Conservation (phyloP, 2,888 invertebrate species). For the Penaeus monodon region DNA sequence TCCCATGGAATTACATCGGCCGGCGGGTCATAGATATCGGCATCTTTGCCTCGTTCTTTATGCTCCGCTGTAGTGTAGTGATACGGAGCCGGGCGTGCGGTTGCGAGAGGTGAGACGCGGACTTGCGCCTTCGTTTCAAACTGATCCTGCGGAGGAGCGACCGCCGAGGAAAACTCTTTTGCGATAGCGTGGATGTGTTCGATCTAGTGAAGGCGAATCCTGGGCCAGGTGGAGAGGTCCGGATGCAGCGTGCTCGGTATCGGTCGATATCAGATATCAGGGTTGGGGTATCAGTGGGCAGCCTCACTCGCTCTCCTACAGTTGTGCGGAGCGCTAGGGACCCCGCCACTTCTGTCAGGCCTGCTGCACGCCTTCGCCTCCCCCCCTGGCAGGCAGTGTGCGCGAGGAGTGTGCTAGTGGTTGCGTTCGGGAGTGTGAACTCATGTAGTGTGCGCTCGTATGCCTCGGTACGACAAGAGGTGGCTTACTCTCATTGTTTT, state of each 20-base stretch:
- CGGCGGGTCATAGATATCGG: conserved; percentile 36
- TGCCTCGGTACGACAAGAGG: neutral
- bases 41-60: neutral
- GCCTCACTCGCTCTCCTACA: conserved; percentile 58
- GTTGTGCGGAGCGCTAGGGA: conserved; percentile 29
- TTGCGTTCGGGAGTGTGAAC: too few relatives aligned
- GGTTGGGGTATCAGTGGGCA: conserved; percentile 61
- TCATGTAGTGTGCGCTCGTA: neutral
- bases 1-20: conserved; percentile 31
- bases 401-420: too few relatives aligned
- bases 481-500: too few relatives aligned
- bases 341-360: conserved; percentile 15
- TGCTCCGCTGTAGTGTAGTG: too few relatives aligned
- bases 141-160: neutral
- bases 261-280: conserved; percentile 65
- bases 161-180: neutral
- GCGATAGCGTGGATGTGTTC: too few relatives aligned
- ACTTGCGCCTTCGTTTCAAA: neutral
- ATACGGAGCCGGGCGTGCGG: too few relatives aligned
- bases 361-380: neutral
- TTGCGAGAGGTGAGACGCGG: too few relatives aligned
- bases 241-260: conserved; percentile 53
- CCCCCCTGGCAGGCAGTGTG: neutral
- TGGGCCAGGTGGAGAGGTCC: conserved; percentile 32
- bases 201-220: conserved; percentile 38